phyloP scores from a whole-genome alignment of 2,888 invertebrate genomes.

The Alentia gelatinosa region DNA sequence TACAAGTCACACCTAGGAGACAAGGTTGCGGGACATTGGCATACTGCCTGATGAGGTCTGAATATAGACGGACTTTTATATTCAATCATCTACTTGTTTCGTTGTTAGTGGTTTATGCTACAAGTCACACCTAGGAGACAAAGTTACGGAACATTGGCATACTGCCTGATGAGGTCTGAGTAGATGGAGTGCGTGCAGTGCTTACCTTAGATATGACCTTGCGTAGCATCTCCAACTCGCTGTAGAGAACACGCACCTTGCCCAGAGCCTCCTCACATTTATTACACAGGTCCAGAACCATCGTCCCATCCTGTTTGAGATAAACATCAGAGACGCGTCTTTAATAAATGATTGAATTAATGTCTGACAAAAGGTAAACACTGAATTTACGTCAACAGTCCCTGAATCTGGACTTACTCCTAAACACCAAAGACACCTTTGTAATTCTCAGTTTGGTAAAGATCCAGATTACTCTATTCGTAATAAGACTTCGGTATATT shows the following conservation, averaged over 20 bases:
- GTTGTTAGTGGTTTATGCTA: not conserved
- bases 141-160: no score
- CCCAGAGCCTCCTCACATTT: slow-evolving; percentile 59
- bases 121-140: not conserved
- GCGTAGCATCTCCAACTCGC: slow-evolving; percentile 53
- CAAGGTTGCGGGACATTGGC: not conserved
- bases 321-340: not conserved
- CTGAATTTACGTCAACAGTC: no score
- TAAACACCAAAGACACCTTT: not conserved
- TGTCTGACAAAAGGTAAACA: no score
- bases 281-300: slow-evolving; percentile 47
- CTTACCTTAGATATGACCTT: slow-evolving; percentile 50
- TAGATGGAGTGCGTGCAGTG: no score
- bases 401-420: no score
- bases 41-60: not conserved
- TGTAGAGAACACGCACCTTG: slow-evolving; percentile 54
- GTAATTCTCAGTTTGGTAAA: not conserved
- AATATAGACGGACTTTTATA: not conserved
- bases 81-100: not conserved
- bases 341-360: no score
- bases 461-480: no score
- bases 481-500: no score
- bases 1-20: not conserved
- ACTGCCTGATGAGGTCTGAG: no score
- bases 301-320: slow-evolving; percentile 44